These are phyloP conservation scores for Oostethus manadensis DNA, from an alignment of 2,113 vertebrate species.

Conservation along the genomic window DNA sequence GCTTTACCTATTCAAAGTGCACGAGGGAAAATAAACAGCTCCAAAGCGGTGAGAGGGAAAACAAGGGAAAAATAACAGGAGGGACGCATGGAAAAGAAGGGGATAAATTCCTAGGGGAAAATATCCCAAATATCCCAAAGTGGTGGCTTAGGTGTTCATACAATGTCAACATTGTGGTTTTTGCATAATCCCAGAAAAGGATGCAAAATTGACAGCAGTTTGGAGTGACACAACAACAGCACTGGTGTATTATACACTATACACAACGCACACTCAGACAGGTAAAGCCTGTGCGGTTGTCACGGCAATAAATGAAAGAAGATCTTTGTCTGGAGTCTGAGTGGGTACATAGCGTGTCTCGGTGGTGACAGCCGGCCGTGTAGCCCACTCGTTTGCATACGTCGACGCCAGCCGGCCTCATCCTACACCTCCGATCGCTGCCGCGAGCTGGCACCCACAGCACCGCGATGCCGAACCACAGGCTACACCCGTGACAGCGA, in stretches of 20 bases:
- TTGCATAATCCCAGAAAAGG: not conserved
- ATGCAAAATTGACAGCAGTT: not conserved
- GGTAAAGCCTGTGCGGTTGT: not conserved
- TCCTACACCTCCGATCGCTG: conserved; percentile 37
- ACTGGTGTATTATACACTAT: too few species aligned
- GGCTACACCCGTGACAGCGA: conserved; percentile 10
- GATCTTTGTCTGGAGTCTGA: conserved; percentile 48
- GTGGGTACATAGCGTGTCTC: conserved; percentile 28
- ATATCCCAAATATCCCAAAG: not conserved
- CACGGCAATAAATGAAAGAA: conserved; percentile 28
- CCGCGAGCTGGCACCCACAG: conserved; percentile 20
- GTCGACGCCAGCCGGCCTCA: conserved; percentile 6
- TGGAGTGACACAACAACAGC: too few species aligned
- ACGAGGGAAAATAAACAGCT: too few species aligned
- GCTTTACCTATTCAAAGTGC: not conserved
- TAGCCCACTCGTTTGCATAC: conserved; percentile 1
- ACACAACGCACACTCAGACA: not conserved
- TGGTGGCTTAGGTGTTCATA: not conserved
- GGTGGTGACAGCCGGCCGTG: conserved; percentile 42
- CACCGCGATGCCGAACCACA: conserved; percentile 10
- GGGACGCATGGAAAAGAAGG: not conserved
- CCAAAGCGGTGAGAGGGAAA: not conserved
- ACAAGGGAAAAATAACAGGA: not conserved
- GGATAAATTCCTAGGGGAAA: not conserved
- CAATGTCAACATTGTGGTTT: not conserved